Evolutionary conservation across 2,113 vertebrate genomes (phyloP).

Genomic region (human (Homo sapiens)): GRCh38 chr4:77124501-77125000

Average conservation of each 20-base stretch:
- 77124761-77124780: neutral
- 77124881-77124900: neutral
- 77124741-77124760: neutral
- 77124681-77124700: neutral
- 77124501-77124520: neutral
- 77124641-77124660: neutral
- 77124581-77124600: neutral
- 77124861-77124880: neutral
- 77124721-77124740: neutral
- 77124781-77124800: neutral
- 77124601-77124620: neutral
- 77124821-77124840: neutral
- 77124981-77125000: too few relatives aligned
- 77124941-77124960: neutral
- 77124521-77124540: neutral
- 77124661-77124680: neutral
- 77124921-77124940: neutral
- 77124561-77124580: neutral
- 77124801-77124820: neutral
- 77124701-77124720: neutral
- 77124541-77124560: neutral
- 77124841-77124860: neutral
- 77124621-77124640: neutral
- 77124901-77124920: neutral
- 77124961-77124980: neutral